A percentile compares a stretch with the other conserved stretches of the same genome.
These are phyloP conservation scores for Drosophila atroscutellata DNA, from an alignment of 2,888 invertebrate species.

Conservation along the genomic window DNA sequence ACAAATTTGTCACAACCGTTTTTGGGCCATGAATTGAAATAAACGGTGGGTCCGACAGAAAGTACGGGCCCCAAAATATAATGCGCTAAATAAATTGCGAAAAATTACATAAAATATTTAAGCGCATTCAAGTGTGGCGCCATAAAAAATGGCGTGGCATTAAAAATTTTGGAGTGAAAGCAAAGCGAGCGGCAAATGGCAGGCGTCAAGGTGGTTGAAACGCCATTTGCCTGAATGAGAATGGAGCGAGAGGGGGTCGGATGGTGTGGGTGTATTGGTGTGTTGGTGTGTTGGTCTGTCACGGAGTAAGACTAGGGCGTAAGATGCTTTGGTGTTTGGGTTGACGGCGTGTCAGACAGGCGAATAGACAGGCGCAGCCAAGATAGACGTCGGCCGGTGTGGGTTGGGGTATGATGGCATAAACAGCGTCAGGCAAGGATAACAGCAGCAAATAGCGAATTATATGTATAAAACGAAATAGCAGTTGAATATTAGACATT, in stretches of 20 bases:
- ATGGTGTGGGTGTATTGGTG: background rate
- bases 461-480: slow-evolving; percentile 65
- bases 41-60: slow-evolving; percentile 59
- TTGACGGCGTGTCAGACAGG: slow-evolving; percentile 63
- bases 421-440: slow-evolving; percentile 45
- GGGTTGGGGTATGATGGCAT: slow-evolving; percentile 9
- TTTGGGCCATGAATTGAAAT: slow-evolving; percentile 68
- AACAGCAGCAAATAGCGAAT: slow-evolving; percentile 51
- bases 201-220: slow-evolving; percentile 62
- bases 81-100: slow-evolving; percentile 81
- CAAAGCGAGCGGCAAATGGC: slow-evolving; percentile 76
- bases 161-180: slow-evolving; percentile 75
- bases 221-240: slow-evolving; percentile 39
- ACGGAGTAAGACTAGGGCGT: slow-evolving; percentile 9
- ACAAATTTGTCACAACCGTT: slow-evolving; percentile 66
- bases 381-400: background rate
- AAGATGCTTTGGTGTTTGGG: slow-evolving; percentile 34
- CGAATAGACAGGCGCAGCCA: slow-evolving; percentile 60
- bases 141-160: slow-evolving; percentile 77
- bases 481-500: slow-evolving; percentile 78
- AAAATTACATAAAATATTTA: slow-evolving; percentile 81
- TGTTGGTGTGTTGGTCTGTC: background rate
- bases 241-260: background rate
- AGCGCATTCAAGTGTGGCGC: slow-evolving; percentile 79
- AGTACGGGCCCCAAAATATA: slow-evolving; percentile 55